phyloP scores from a whole-genome alignment of 2,113 vertebrate genomes.

The Irena cyanogastra region DNA sequence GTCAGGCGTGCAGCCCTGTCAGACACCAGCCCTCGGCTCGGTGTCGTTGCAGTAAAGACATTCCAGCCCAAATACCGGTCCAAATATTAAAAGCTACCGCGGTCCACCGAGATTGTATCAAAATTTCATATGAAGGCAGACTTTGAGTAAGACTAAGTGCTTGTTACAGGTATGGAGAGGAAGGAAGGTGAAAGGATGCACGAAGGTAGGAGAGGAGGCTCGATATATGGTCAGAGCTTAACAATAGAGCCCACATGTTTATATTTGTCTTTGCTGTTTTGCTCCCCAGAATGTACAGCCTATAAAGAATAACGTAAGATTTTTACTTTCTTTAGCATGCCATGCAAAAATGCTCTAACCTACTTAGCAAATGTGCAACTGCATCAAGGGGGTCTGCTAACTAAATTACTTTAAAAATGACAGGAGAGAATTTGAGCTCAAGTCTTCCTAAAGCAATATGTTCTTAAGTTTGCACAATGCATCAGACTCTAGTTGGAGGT shows the following conservation, averaged over 20 bases:
- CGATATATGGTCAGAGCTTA: not conserved
- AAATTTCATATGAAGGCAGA: not conserved
- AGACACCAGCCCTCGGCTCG: not conserved
- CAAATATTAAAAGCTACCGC: accelerated
- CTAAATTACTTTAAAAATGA: not conserved
- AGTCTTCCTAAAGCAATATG: not conserved
- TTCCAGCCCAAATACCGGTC: too few species aligned
- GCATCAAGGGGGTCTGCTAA: not conserved
- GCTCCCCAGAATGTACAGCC: not conserved
- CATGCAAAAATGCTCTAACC: not conserved
- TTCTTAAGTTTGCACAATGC: slow-evolving; percentile 9
- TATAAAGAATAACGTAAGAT: not conserved
- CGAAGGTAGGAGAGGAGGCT: not conserved
- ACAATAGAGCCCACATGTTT: accelerated
- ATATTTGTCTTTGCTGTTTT: not conserved
- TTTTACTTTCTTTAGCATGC: not conserved
- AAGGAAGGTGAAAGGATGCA: not conserved
- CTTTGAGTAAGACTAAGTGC: too few species aligned
- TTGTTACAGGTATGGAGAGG: not conserved
- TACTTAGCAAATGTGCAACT: not conserved
- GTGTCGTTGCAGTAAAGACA: accelerated
- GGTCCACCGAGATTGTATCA: not conserved
- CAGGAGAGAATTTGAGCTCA: not conserved
- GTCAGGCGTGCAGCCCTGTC: not conserved
- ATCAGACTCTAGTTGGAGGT: not conserved